Conservation (phyloP, 2,113 vertebrate species). For the Coracopsis vasa region DNA sequence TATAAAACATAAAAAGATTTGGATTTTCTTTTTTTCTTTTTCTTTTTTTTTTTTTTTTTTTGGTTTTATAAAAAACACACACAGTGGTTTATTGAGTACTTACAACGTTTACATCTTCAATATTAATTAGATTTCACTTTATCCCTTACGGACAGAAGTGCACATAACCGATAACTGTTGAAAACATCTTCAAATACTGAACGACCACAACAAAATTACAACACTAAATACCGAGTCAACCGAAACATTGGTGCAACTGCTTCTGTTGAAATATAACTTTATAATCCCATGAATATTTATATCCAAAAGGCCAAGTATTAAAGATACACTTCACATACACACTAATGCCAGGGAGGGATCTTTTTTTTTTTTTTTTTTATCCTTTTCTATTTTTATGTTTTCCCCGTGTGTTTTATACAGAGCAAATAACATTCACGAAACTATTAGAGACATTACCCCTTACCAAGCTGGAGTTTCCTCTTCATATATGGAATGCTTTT, state of each 20-base stretch:
- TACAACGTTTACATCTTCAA: constrained; percentile 93
- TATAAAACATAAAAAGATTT: constrained; percentile 78
- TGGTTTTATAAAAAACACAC: constrained; percentile 77
- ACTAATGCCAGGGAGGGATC: constrained; percentile 75
- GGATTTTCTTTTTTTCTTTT: background rate
- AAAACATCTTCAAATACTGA: constrained; percentile 77
- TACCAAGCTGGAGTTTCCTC: constrained; percentile 85
- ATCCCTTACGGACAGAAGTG: constrained; percentile 83
- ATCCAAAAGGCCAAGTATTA: constrained; percentile 78
- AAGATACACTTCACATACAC: constrained; percentile 85
- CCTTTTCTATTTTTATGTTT: constrained; percentile 16
- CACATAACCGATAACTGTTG: constrained; percentile 82
- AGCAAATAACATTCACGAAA: constrained; percentile 78
- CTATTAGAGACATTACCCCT: constrained; percentile 78
- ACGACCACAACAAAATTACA: constrained; percentile 78
- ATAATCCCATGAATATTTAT: constrained; percentile 80
- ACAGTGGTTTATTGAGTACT: constrained; percentile 96
- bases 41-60: background rate
- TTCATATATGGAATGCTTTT: constrained; percentile 89
- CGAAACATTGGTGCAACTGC: constrained; percentile 73
- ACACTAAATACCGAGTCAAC: constrained; percentile 73
- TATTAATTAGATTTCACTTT: constrained; percentile 87
- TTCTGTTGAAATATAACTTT: constrained; percentile 79
- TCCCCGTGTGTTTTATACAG: constrained; percentile 73
- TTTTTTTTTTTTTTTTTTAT: background rate